Conservation (phyloP, 2,888 invertebrate genomes). For the Pasiphila rectangulata region DNA sequence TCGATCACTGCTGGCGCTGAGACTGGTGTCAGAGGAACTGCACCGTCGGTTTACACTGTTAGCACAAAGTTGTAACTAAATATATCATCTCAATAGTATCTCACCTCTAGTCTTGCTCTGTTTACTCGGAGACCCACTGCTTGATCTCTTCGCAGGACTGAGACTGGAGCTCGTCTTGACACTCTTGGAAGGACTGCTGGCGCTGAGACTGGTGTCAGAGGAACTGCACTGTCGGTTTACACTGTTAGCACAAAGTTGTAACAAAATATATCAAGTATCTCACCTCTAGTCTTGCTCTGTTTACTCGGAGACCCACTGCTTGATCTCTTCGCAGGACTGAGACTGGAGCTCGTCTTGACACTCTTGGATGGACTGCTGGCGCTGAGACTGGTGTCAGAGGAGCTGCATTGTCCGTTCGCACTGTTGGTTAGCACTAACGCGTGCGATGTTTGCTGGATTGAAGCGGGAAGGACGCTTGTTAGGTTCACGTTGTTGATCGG, state of each 20-base stretch:
- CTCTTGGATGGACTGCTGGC: constrained; percentile 92
- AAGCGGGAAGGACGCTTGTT: constrained; percentile 54
- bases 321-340: constrained; percentile 91
- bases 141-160: constrained; percentile 90
- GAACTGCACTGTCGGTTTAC: constrained; percentile 75
- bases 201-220: constrained; percentile 82
- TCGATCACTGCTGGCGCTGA: too few species aligned
- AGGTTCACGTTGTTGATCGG: constrained; percentile 70
- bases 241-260: constrained; percentile 35
- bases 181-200: constrained; percentile 91
- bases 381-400: constrained; percentile 81
- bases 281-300: constrained; percentile 89
- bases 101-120: constrained; percentile 89
- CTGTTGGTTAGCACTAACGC: constrained; percentile 57
- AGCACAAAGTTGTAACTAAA: too few species aligned
- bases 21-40: too few species aligned
- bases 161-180: constrained; percentile 92
- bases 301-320: constrained; percentile 91
- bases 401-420: constrained; percentile 73
- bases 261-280: too few species aligned
- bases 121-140: constrained; percentile 91
- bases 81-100: too few species aligned
- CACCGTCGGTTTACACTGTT: too few species aligned
- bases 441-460: constrained; percentile 64
- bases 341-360: constrained; percentile 91